A percentile compares a stretch with the other conserved stretches of the same genome.
phyloP scores from a whole-genome alignment of 2,888 invertebrate species.

The Uloborus plumipes region DNA sequence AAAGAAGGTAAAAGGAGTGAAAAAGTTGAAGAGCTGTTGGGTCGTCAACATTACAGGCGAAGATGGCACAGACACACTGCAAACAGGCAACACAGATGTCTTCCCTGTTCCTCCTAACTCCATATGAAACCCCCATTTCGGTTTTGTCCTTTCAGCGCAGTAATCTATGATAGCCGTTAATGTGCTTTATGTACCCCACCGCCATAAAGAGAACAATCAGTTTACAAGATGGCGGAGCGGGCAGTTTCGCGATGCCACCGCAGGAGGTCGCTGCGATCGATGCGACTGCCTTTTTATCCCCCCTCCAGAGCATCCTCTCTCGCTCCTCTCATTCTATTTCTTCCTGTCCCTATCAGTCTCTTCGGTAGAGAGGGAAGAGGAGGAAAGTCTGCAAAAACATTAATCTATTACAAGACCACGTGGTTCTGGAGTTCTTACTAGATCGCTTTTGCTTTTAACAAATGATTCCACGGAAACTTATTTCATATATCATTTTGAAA shows the following conservation, averaged over 20 bases:
- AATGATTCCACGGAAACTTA: too few species aligned
- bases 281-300: conserved; percentile 4
- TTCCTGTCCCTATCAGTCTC: neutral
- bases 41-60: conserved; percentile 48
- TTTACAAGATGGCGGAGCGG: conserved; percentile 58
- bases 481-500: too few species aligned
- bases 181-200: conserved; percentile 60
- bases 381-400: conserved; percentile 10
- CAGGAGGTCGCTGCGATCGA: conserved; percentile 40
- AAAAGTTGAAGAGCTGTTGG: conserved; percentile 15
- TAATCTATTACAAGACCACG: conserved; percentile 1
- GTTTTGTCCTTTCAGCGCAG: conserved; percentile 61
- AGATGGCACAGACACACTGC: conserved; percentile 55
- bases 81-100: conserved; percentile 49
- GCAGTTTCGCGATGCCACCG: conserved; percentile 42
- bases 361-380: neutral
- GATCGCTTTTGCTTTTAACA: too few species aligned
- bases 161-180: conserved; percentile 63
- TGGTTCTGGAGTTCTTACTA: neutral
- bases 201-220: conserved; percentile 62
- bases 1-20: too few species aligned
- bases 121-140: conserved; percentile 57
- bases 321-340: conserved; percentile 5
- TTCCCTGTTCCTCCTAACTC: conserved; percentile 29
- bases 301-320: conserved; percentile 16